phyloP scores from a whole-genome alignment of 2,797 vertebrate genomes.

The Thripadectes ignobilis region DNA sequence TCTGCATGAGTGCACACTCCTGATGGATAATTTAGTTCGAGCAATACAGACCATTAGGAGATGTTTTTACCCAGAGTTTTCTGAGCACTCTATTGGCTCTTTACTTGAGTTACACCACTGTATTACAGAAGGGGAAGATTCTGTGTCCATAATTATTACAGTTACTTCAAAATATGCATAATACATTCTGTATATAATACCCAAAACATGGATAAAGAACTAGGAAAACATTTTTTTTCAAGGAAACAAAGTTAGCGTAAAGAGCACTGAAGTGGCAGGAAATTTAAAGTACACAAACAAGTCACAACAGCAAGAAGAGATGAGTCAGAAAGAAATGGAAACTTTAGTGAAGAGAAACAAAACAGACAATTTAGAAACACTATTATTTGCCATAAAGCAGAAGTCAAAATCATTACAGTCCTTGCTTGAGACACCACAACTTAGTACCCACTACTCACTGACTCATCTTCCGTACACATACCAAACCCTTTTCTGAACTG shows the following conservation, averaged over 20 bases:
- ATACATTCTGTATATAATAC: neutral
- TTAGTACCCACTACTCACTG: neutral
- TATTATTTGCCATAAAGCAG: neutral
- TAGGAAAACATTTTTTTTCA: neutral
- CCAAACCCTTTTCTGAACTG: neutral
- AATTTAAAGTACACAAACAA: neutral
- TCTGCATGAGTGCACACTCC: neutral
- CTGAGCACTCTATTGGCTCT: neutral
- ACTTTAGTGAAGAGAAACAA: neutral
- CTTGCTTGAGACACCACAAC: neutral
- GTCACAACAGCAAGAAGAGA: neutral
- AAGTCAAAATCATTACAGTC: neutral
- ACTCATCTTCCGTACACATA: neutral
- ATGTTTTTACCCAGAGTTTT: neutral
- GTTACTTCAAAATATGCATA: neutral
- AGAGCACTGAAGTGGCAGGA: neutral
- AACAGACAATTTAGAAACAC: neutral
- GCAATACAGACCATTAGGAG: neutral
- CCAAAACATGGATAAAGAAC: neutral
- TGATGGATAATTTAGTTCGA: neutral
- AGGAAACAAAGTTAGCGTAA: neutral
- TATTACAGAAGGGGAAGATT: neutral
- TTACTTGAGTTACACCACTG: neutral
- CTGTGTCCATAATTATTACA: neutral
- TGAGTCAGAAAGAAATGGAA: slow-evolving; percentile 10